Evolutionary conservation across 1,140 invertebrate genomes (phyloP).

Genomic region (Marisa cornuarietis): DNA sequence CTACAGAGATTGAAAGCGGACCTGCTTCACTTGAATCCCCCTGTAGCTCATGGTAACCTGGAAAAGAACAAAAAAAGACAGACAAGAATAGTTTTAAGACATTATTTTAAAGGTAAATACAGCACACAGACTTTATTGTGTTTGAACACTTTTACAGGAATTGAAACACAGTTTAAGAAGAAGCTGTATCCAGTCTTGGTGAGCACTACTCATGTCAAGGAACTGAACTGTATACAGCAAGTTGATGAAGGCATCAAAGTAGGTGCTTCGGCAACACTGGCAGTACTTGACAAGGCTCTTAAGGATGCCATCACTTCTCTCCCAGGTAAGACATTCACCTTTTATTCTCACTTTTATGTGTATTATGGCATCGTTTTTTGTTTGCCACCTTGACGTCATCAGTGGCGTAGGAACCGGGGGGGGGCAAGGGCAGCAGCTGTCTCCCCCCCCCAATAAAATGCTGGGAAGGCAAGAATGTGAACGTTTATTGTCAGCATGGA

Average conservation of each 20-base stretch:
- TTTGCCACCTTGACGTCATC: too few relatives aligned
- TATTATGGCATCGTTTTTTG: too few relatives aligned
- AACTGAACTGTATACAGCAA: constrained; percentile 70
- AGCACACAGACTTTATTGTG: neutral
- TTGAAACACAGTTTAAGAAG: constrained; percentile 92
- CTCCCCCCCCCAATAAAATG: too few relatives aligned
- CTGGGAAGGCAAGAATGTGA: too few relatives aligned
- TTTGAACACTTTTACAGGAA: constrained; percentile 66
- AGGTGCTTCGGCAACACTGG: constrained; percentile 83
- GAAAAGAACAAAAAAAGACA: neutral
- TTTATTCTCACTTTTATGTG: too few relatives aligned
- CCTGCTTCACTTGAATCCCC: neutral
- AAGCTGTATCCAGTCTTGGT: constrained; percentile 84
- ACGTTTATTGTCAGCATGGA: too few relatives aligned
- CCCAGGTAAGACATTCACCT: constrained; percentile 35
- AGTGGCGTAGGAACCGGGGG: too few relatives aligned
- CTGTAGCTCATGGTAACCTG: neutral
- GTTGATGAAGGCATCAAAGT: constrained; percentile 73
- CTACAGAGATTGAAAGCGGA: neutral
- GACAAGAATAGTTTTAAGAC: neutral
- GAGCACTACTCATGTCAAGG: constrained; percentile 77
- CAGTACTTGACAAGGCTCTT: constrained; percentile 76
- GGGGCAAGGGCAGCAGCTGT: too few relatives aligned
- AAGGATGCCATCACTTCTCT: constrained; percentile 68
- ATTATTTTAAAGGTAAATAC: neutral